Conservation (phyloP, 2,797 vertebrate species). For the Ctenopoma kingsleyae region DNA sequence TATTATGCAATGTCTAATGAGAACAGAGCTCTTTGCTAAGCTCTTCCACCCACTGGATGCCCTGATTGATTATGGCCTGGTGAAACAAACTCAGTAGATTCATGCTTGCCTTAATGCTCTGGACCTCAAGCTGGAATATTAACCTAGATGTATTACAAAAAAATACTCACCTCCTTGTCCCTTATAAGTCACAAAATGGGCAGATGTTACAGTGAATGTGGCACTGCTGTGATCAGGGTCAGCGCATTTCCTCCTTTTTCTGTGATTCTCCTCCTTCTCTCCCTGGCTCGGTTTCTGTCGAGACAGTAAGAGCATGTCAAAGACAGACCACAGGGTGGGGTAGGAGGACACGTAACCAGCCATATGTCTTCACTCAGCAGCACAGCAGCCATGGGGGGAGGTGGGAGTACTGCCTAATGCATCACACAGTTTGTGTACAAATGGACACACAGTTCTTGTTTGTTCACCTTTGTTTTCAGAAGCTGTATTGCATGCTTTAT, state of each 20-base stretch:
- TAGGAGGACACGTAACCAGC: slow-evolving; percentile 88
- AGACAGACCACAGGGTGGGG: slow-evolving; percentile 94
- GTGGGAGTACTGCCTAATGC: slow-evolving; percentile 39
- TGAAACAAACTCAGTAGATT: slow-evolving; percentile 76
- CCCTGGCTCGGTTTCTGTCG: slow-evolving; percentile 32
- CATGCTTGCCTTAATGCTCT: slow-evolving; percentile 71
- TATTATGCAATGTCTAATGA: slow-evolving; percentile 79
- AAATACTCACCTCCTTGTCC: slow-evolving; percentile 77
- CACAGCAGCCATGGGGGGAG: slow-evolving; percentile 48
- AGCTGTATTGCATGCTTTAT: slow-evolving; percentile 7
- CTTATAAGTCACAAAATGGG: slow-evolving; percentile 81
- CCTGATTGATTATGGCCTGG: slow-evolving; percentile 82
- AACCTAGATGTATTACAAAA: slow-evolving; percentile 80
- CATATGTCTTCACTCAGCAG: slow-evolving; percentile 72
- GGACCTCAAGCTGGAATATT: slow-evolving; percentile 74
- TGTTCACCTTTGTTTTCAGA: slow-evolving; percentile 22
- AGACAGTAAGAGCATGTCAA: slow-evolving; percentile 81
- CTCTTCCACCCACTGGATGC: slow-evolving; percentile 73
- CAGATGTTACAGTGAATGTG: slow-evolving; percentile 64
- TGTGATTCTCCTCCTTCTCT: slow-evolving; percentile 15
- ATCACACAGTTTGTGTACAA: slow-evolving; percentile 47
- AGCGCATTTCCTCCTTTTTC: slow-evolving; percentile 54
- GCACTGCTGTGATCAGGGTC: slow-evolving; percentile 60
- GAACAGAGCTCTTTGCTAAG: slow-evolving; percentile 76
- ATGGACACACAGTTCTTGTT: slow-evolving; percentile 27